Base-by-base conservation (phyloP, 2,797 vertebrate species). In the Falco biarmicus region DNA sequence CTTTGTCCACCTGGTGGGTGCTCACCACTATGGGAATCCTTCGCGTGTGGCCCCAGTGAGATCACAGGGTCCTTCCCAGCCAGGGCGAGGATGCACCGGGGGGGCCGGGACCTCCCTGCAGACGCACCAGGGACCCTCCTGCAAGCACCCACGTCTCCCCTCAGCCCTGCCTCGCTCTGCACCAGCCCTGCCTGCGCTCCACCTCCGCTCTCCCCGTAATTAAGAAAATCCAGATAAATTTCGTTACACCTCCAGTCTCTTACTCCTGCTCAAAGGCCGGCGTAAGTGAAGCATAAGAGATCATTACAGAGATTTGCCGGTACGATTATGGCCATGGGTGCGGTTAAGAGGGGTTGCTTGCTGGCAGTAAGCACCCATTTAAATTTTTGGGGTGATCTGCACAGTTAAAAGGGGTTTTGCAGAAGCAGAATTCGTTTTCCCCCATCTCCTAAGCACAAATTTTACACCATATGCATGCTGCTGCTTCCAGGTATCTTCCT, bases 121-220 rank as follows among this genome's bases (percentile, higher is more conserved):
- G 70, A 45, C 26, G 69, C 65, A 26, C 24, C 0, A 0, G 9
- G n/a, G 9, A 77, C 8, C 2, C 43, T 54, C 53, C 22, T 5
- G 37, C 37, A 6, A 64, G 45, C 1, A 0, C n/a, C 39, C 7
- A 0, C 1, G 1, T 50, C 54, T 32, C 6, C 0, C 11, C 43
- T 10, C 60, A 47, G 65, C 61, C 48, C 77, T 83, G 65, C 29
- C 80, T 56, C 2, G 2, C 43, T 29, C 82, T 11, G 39, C 7
- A 3, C 41, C 75, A 64, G 64, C 54, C 48, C 69, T 76, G 64
- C 39, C 73, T 6, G 2, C 1, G 24, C n/a, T 81, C 70, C 70
- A 20, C 39, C 39, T 43, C 51, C 0, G 0, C 74, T 71, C 37
- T 84, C 43, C 69, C 54, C 21, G 8, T 3, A 28, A 17, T 25